Percentiles rank a stretch among this genome's conserved stretches.
Evolutionary conservation across 2,113 vertebrate genomes (phyloP).

Genomic region (Chunga burmeisteri): DNA sequence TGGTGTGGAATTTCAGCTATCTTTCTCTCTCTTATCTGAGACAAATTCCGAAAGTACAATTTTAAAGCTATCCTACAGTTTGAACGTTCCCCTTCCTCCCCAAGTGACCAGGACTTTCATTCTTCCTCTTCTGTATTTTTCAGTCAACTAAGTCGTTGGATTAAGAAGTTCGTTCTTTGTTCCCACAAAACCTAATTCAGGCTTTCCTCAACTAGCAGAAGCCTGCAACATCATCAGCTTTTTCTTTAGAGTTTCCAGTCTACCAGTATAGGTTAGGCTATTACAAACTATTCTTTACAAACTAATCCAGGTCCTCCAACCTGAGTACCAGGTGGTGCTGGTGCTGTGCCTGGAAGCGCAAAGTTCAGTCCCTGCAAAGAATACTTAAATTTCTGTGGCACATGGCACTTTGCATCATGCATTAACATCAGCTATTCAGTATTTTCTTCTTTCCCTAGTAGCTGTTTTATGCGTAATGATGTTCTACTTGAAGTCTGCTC

Average conservation of each 20-base stretch:
- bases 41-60: neutral
- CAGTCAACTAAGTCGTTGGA: accelerated
- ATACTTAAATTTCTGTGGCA: neutral
- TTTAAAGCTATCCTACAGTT: neutral
- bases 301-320: accelerated
- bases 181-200: neutral
- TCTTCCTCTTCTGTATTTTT: neutral
- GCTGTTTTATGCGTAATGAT: neutral
- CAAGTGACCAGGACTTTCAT: neutral
- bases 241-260: neutral
- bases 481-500: neutral
- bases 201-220: neutral
- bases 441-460: neutral
- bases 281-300: neutral
- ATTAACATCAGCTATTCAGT: neutral
- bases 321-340: neutral
- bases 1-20: neutral
- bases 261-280: neutral
- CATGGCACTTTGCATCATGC: neutral
- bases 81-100: neutral
- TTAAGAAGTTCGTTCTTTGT: neutral
- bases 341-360: neutral
- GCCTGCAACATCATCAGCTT: neutral
- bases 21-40: too few species aligned
- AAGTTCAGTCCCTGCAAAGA: neutral